Conservation (phyloP, 1,140 invertebrate genomes). For the Limonius californicus region DNA sequence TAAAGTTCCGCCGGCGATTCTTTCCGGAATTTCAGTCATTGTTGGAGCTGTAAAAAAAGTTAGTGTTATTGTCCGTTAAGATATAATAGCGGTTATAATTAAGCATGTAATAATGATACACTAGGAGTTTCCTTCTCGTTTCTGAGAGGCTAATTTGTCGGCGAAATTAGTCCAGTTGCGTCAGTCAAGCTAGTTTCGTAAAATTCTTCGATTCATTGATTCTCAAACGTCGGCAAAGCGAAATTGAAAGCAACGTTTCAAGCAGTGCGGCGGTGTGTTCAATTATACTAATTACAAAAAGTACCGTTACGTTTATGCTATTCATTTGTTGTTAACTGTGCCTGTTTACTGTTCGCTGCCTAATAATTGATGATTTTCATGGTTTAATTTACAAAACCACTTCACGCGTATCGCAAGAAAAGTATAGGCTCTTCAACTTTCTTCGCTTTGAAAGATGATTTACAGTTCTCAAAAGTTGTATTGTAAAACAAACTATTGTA, state of each 20-base stretch:
- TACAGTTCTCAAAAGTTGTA: no score
- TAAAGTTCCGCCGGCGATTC: neutral
- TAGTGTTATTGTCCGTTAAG: neutral
- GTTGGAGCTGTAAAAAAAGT: neutral
- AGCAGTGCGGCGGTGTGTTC: neutral
- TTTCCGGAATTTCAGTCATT: neutral
- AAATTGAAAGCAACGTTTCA: no score
- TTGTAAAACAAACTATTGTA: no score
- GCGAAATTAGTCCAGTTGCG: neutral
- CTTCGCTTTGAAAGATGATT: no score
- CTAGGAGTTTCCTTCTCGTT: no score
- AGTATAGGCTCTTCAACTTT: no score
- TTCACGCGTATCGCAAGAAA: no score
- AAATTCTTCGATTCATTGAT: neutral
- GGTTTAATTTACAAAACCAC: no score
- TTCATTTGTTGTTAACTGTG: neutral
- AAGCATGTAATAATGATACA: neutral
- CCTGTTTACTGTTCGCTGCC: no score
- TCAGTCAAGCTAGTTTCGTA: neutral
- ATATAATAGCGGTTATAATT: no score
- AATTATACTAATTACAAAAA: neutral
- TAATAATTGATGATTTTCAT: no score
- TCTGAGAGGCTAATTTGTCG: neutral
- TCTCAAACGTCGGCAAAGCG: neutral
- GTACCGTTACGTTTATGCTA: neutral